Conservation (phyloP, 2,113 vertebrate species). For the Etia nguti region DNA sequence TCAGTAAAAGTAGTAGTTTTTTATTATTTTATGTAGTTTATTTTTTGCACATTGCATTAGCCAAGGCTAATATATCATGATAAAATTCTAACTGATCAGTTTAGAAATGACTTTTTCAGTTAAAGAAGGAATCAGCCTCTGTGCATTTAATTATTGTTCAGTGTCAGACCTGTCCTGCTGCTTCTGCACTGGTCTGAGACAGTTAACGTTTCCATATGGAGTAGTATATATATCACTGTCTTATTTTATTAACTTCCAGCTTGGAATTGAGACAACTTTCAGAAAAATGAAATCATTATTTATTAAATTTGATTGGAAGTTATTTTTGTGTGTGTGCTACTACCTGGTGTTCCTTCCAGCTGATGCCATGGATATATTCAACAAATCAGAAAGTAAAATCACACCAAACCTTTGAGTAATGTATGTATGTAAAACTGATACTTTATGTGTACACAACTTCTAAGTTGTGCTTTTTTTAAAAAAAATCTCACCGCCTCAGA, state of each 20-base stretch:
- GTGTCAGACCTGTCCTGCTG: not conserved
- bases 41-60: not conserved
- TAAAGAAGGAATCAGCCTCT: not conserved
- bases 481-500: not conserved
- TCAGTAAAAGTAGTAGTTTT: not conserved
- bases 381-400: not conserved
- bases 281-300: not conserved
- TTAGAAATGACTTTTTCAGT: not conserved
- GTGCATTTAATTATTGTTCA: not conserved
- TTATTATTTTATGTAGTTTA: not conserved
- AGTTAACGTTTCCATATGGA: not conserved
- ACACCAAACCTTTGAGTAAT: not conserved
- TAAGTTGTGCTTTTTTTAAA: not conserved
- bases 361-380: not conserved
- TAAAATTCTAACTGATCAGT: not conserved
- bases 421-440: not conserved
- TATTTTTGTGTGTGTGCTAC: not conserved
- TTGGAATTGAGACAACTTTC: not conserved
- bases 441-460: not conserved
- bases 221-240: not conserved
- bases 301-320: not conserved
- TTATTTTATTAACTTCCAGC: not conserved
- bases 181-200: not conserved
- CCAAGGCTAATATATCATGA: not conserved
- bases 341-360: not conserved